A percentile compares a stretch with the other conserved stretches of the same genome.
These are phyloP conservation scores for Tetragonula clypearis DNA, from an alignment of 1,140 invertebrate genomes.

Conservation along the genomic window DNA sequence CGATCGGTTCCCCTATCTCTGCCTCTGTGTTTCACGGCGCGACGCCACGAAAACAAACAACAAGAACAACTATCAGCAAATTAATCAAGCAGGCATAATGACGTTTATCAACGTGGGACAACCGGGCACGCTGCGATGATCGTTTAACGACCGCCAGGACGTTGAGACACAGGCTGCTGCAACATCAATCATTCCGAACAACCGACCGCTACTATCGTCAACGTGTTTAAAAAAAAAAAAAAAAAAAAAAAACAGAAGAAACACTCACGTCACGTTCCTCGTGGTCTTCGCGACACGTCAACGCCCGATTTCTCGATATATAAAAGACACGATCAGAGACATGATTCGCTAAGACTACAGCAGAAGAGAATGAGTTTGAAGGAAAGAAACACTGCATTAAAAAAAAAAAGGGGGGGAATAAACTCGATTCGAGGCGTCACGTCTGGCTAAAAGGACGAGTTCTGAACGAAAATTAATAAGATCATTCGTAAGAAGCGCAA, in stretches of 20 bases:
- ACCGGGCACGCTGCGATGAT: not conserved
- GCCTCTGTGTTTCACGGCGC: not conserved
- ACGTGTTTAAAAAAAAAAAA: not conserved
- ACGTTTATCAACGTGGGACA: conserved; percentile 22
- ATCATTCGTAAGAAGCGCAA: conserved; percentile 40
- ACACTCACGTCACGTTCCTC: no score
- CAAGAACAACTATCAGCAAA: conserved; percentile 21
- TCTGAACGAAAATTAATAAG: conserved; percentile 46
- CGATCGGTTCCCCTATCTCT: not conserved
- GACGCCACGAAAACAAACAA: not conserved
- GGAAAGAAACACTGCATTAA: not conserved
- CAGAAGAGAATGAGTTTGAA: no score
- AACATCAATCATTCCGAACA: conserved; percentile 9
- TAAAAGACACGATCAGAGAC: no score
- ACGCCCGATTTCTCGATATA: not conserved
- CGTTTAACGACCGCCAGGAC: conserved; percentile 34
- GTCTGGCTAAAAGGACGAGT: not conserved
- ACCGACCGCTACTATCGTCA: no score
- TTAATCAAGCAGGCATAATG: conserved; percentile 29
- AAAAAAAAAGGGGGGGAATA: not conserved
- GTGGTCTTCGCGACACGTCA: no score
- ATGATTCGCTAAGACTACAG: no score
- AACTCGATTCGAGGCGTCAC: not conserved
- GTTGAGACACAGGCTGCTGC: not conserved
- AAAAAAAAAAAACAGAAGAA: not conserved